Base-by-base conservation (phyloP, 2,797 vertebrate species). In the Amazona ochrocephala region DNA sequence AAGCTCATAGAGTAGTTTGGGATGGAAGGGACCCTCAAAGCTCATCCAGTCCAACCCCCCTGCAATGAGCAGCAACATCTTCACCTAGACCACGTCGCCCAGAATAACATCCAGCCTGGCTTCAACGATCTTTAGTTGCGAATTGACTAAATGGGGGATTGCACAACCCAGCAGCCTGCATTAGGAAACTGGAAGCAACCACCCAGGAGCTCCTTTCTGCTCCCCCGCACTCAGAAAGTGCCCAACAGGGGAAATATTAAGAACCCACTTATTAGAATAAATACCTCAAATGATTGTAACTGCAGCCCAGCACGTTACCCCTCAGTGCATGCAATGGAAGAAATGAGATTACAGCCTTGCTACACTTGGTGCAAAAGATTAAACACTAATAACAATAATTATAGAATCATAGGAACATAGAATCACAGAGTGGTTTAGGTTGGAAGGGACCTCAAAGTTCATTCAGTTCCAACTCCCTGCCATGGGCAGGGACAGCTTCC, bases 311-410 rank as follows among this genome's bases (percentile, higher is more conserved):
- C 23, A 13, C 0, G 1, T 41, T 54, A 42, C n/a, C 29, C 50
- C 42, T 54, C 6, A 0, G 32, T 12, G 50, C 51, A n/a, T 0
- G 1, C 44, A 1, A 23, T 1, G 5, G 22, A 13, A 70, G 61
- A 70, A 56, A 51, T 34, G 26, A 80, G 68, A 61, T 48, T 48
- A 76, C 0, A 0, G 73, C n/a, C 39, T 32, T 41, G 3, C 51
- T 42, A 17, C 1, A 0, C 73, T 16, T 48, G 54, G 32, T 42
- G 64, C 13, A 27, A 9, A 15, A 61, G 47, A 47, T 32, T 34
- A 48, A n/a, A 45, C 54, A 56, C 32, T n/a, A 58, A 58, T 34
- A 47, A n/a, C 39, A 81, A 65, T 12, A 81, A 87, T 58, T 58
- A 23, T 15, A 58, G 32, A 58, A 58, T 58, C 54, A 58, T 23